Percentiles rank a stretch among this genome's conserved stretches.
phyloP scores from a whole-genome alignment of 2,888 invertebrate genomes.

The Noctua fimbriata region DNA sequence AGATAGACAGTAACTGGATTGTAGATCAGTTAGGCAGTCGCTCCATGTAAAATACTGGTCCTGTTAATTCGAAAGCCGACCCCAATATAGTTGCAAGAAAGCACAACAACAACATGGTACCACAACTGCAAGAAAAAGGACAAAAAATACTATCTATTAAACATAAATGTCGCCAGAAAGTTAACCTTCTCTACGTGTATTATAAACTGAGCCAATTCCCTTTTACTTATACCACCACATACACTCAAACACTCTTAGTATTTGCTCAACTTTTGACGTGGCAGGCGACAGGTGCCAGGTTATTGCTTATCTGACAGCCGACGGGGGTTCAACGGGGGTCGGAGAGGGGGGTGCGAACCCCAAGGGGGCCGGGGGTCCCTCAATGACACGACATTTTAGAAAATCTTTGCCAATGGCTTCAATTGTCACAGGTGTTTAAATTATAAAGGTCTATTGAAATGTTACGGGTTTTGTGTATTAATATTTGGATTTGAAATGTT shows the following conservation, averaged over 20 bases:
- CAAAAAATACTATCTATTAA: no score
- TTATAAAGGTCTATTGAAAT: conserved; percentile 39
- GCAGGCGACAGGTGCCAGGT: conserved; percentile 74
- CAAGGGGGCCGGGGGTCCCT: neutral
- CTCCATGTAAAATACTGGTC: no score
- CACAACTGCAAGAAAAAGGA: neutral
- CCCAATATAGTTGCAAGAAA: neutral
- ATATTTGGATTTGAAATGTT: conserved; percentile 29
- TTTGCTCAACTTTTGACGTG: conserved; percentile 69
- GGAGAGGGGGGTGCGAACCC: conserved; percentile 32
- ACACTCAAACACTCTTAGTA: conserved; percentile 42
- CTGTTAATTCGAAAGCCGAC: no score
- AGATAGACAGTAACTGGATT: no score
- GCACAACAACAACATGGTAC: no score
- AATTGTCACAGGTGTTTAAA: conserved; percentile 56
- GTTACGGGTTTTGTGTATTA: conserved; percentile 27
- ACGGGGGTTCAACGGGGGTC: conserved; percentile 35
- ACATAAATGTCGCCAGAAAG: neutral
- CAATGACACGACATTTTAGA: conserved; percentile 63
- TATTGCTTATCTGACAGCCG: conserved; percentile 76
- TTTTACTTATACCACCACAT: conserved; percentile 18
- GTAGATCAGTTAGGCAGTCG: no score
- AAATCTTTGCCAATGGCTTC: conserved; percentile 45
- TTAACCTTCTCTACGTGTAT: neutral
- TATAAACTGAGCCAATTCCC: conserved; percentile 43